phyloP scores from a whole-genome alignment of 2,113 vertebrate genomes.

The Thinocorus orbignyianus region DNA sequence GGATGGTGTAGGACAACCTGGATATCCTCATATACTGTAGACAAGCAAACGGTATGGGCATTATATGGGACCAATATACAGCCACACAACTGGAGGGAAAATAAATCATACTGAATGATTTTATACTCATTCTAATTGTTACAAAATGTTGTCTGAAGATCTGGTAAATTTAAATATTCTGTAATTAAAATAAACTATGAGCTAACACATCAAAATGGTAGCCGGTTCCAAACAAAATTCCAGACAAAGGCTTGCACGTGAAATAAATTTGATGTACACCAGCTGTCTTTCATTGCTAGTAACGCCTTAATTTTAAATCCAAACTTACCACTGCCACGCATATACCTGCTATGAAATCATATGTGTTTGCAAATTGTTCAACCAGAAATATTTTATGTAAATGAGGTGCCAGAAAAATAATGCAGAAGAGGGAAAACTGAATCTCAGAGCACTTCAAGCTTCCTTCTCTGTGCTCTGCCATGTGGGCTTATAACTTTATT shows the following conservation, averaged over 20 bases:
- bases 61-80: neutral
- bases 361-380: neutral
- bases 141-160: neutral
- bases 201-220: constrained; percentile 4
- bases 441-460: neutral
- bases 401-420: constrained; percentile 39
- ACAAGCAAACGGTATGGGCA: neutral
- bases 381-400: constrained; percentile 36
- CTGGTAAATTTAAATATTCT: constrained; percentile 9
- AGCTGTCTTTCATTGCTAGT: neutral
- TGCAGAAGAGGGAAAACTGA: neutral
- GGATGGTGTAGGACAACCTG: neutral
- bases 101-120: neutral
- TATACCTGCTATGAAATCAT: constrained; percentile 19
- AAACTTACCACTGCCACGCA: neutral
- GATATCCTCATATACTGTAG: neutral
- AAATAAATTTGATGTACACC: constrained; percentile 15
- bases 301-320: neutral
- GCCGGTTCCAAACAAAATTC: constrained; percentile 13
- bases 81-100: neutral
- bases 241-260: neutral
- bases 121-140: neutral
- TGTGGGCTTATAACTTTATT: neutral
- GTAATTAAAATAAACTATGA: constrained; percentile 46
- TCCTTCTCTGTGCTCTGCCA: neutral